A percentile compares a stretch with the other conserved stretches of the same genome.
These are phyloP conservation scores for Eucriotettix oculatus DNA, from an alignment of 2,888 invertebrate genomes.

Conservation along the genomic window DNA sequence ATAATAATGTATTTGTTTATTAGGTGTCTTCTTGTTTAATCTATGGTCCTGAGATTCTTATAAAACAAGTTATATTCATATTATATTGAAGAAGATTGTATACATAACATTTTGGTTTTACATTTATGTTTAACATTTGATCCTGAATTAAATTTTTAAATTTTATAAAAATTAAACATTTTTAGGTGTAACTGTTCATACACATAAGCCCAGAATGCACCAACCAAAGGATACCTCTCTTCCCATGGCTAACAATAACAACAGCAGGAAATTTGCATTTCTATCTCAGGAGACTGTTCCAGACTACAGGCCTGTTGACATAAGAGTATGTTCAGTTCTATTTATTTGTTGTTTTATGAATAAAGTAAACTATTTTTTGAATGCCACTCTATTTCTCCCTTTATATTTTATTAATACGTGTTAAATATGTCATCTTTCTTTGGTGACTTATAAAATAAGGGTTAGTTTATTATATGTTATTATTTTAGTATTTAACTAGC, in stretches of 20 bases:
- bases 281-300: conserved; percentile 71
- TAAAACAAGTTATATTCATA: no score
- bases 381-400: conserved; percentile 1
- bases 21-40: no score
- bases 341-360: neutral
- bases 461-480: no score
- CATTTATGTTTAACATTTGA: neutral
- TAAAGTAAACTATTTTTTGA: neutral
- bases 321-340: conserved; percentile 17
- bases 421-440: no score
- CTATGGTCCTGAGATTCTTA: no score
- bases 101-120: neutral
- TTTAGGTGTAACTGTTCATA: conserved; percentile 52
- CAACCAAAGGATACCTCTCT: conserved; percentile 31
- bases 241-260: conserved; percentile 51
- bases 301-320: conserved; percentile 64
- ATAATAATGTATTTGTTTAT: no score
- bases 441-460: no score
- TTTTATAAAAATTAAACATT: neutral
- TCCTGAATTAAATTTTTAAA: neutral
- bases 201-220: conserved; percentile 47
- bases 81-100: no score
- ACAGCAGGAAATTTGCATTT: conserved; percentile 72
- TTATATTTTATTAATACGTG: no score
- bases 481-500: no score